These are phyloP conservation scores for Papilio polyxenes DNA, from an alignment of 1,140 invertebrate genomes.

Conservation along the genomic window DNA sequence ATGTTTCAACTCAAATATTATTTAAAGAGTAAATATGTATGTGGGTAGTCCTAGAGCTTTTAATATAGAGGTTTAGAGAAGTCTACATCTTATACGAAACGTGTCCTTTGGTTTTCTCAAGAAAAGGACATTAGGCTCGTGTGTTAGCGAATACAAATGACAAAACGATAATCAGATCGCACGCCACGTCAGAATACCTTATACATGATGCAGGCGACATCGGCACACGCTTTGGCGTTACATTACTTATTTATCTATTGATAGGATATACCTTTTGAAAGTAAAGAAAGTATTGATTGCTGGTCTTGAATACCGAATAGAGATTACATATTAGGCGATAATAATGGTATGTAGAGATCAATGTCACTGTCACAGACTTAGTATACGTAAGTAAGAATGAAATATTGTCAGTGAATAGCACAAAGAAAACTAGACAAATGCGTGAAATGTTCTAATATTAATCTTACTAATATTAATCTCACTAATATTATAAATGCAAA, in stretches of 20 bases:
- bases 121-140: not conserved
- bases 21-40: not conserved
- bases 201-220: conserved; percentile 20
- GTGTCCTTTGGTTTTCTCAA: not conserved
- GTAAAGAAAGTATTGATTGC: conserved; percentile 3
- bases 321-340: not conserved
- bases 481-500: no score
- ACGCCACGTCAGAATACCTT: conserved; percentile 7
- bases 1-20: not conserved
- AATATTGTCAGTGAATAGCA: no score
- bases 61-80: not conserved
- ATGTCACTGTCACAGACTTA: not conserved
- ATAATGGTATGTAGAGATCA: not conserved
- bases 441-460: no score
- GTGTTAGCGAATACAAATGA: conserved; percentile 19
- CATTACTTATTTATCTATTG: conserved; percentile 34
- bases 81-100: not conserved
- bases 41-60: not conserved
- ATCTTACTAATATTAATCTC: no score
- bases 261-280: conserved; percentile 32
- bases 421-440: no score
- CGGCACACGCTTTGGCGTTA: conserved; percentile 21
- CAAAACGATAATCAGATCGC: conserved; percentile 21
- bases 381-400: no score
- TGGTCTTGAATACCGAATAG: not conserved